Evolutionary conservation across 2,797 vertebrate genomes (phyloP).

Genomic region (Menidia menidia): DNA sequence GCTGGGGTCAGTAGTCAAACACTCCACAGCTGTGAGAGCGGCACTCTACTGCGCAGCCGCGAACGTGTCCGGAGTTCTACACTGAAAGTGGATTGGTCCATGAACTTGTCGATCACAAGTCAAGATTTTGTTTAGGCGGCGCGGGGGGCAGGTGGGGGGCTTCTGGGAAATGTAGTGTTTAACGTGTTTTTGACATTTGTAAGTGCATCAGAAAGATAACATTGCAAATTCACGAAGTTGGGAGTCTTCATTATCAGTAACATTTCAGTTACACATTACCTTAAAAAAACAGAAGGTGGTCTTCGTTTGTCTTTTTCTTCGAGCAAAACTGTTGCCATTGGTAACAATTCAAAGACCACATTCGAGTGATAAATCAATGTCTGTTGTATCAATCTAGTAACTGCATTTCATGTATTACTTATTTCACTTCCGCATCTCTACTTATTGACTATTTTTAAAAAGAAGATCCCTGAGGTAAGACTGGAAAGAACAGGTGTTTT

Average conservation of each 20-base stretch:
- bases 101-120: neutral
- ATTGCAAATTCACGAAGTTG: too few species aligned
- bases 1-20: constrained; percentile 25
- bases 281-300: neutral
- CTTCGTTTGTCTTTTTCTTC: neutral
- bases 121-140: too few species aligned
- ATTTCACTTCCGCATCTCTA: too few species aligned
- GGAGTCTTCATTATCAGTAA: too few species aligned
- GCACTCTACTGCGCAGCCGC: constrained; percentile 42
- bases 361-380: neutral
- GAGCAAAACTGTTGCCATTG: constrained; percentile 1
- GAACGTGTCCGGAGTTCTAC: neutral
- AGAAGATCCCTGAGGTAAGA: constrained; percentile 19
- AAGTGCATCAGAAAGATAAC: too few species aligned
- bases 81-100: constrained; percentile 34
- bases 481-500: neutral
- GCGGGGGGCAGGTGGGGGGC: rapidly evolving
- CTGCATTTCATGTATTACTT: too few species aligned
- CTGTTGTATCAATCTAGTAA: neutral
- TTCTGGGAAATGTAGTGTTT: constrained; percentile 56
- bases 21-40: constrained; percentile 19
- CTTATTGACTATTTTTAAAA: too few species aligned
- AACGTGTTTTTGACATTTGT: neutral
- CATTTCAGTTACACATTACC: neutral
- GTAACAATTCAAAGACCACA: constrained; percentile 8